These are phyloP conservation scores for Selene dorsalis DNA, from an alignment of 2,797 vertebrate genomes.

Conservation along the genomic window DNA sequence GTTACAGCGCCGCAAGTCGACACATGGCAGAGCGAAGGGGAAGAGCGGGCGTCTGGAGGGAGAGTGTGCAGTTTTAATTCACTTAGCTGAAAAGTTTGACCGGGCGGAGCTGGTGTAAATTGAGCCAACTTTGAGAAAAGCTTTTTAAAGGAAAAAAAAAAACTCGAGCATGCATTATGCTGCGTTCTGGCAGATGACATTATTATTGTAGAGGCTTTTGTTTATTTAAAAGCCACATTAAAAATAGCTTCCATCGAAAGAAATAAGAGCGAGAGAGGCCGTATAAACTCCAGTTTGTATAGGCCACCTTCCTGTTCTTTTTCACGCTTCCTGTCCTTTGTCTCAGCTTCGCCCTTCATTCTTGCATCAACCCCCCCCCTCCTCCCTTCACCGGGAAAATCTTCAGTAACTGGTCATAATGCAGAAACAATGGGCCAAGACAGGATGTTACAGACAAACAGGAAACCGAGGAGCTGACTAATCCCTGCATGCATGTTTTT, in stretches of 20 bases:
- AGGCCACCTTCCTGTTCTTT: constrained; percentile 42
- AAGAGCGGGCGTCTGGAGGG: constrained; percentile 23
- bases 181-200: constrained; percentile 45
- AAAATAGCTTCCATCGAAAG: constrained; percentile 36
- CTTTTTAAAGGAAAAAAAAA: constrained; percentile 35
- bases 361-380: not conserved
- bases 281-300: not conserved
- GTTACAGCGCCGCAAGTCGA: constrained; percentile 60
- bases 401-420: not conserved
- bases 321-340: constrained; percentile 67
- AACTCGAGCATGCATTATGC: constrained; percentile 3
- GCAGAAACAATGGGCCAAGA: constrained; percentile 39
- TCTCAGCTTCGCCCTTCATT: constrained; percentile 15
- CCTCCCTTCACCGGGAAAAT: not conserved
- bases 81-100: constrained; percentile 61
- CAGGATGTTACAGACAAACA: constrained; percentile 51
- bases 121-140: constrained; percentile 42
- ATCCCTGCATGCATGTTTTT: not conserved
- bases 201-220: constrained; percentile 48
- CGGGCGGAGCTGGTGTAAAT: constrained; percentile 39
- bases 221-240: constrained; percentile 45
- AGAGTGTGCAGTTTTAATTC: constrained; percentile 54
- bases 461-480: constrained; percentile 43
- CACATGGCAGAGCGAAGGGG: constrained; percentile 8
- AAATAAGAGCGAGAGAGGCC: constrained; percentile 4